Evolutionary conservation across 2,888 invertebrate species (phyloP).

Genomic region (Allophyes oxyacanthae): DNA sequence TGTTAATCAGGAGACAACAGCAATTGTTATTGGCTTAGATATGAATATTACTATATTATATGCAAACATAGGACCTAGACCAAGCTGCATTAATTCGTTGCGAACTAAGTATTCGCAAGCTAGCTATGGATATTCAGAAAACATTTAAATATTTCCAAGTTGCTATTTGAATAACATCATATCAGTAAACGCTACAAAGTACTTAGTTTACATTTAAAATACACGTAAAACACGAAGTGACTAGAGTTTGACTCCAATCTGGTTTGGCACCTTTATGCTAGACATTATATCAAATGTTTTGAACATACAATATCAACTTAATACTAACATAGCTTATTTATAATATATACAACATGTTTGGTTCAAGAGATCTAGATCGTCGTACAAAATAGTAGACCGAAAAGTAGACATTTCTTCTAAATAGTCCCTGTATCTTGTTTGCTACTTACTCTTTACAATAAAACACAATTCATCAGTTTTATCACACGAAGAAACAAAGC

Average conservation of each 20-base stretch:
- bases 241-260: slow-evolving; percentile 76
- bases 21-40: no score
- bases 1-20: no score
- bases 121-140: neutral
- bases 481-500: slow-evolving; percentile 22
- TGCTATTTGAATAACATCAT: slow-evolving; percentile 7
- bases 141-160: neutral
- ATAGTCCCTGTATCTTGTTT: slow-evolving; percentile 82
- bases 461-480: slow-evolving; percentile 40
- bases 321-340: slow-evolving; percentile 34
- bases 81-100: no score
- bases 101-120: no score
- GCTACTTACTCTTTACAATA: slow-evolving; percentile 56
- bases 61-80: no score
- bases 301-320: slow-evolving; percentile 48
- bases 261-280: slow-evolving; percentile 72
- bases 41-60: no score
- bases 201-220: slow-evolving; percentile 38
- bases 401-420: slow-evolving; percentile 70
- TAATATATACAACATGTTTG: slow-evolving; percentile 56
- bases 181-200: slow-evolving; percentile 7
- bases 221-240: slow-evolving; percentile 59
- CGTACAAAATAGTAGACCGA: slow-evolving; percentile 73
- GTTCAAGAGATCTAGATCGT: slow-evolving; percentile 68
- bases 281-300: slow-evolving; percentile 41